Evolutionary conservation across 2,888 invertebrate species (phyloP).

Genomic region (Lathronympha strigana): DNA sequence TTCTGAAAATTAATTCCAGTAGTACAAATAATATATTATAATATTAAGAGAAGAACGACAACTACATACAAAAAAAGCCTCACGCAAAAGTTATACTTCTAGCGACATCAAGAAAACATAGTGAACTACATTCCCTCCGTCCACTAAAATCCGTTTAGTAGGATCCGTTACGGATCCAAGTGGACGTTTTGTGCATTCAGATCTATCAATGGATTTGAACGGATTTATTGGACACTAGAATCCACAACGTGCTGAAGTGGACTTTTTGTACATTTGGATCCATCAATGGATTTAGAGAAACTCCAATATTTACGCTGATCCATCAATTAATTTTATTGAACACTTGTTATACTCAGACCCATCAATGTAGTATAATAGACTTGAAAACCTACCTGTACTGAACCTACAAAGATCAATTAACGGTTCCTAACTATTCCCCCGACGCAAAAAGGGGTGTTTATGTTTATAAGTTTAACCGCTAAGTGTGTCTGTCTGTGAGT

Average conservation of each 20-base stretch:
- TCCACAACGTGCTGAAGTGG: constrained; percentile 11
- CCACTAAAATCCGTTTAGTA: too few species aligned
- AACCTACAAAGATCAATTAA: constrained; percentile 2
- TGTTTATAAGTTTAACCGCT: too few species aligned
- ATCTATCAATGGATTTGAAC: constrained; percentile 9
- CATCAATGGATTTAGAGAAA: constrained; percentile 14
- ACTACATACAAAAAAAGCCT: too few species aligned
- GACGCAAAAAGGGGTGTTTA: too few species aligned
- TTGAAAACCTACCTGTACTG: not conserved
- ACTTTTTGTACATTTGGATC: constrained; percentile 13
- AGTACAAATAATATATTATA: too few species aligned
- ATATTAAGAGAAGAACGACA: too few species aligned
- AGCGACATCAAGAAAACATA: too few species aligned
- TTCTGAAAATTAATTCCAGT: too few species aligned
- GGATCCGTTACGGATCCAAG: not conserved
- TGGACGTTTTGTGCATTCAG: not conserved
- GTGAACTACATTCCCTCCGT: too few species aligned
- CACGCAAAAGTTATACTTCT: too few species aligned
- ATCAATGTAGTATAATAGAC: too few species aligned
- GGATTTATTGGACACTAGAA: constrained; percentile 7
- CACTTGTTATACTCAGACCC: constrained; percentile 9
- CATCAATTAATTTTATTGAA: constrained; percentile 14
- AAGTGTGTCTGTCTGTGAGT: too few species aligned
- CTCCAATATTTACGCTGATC: constrained; percentile 4
- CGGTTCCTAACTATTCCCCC: not conserved